Percentiles rank a stretch among this genome's conserved stretches.
Conservation (phyloP, 2,888 invertebrate genomes). For the Heliconius cydno region DNA sequence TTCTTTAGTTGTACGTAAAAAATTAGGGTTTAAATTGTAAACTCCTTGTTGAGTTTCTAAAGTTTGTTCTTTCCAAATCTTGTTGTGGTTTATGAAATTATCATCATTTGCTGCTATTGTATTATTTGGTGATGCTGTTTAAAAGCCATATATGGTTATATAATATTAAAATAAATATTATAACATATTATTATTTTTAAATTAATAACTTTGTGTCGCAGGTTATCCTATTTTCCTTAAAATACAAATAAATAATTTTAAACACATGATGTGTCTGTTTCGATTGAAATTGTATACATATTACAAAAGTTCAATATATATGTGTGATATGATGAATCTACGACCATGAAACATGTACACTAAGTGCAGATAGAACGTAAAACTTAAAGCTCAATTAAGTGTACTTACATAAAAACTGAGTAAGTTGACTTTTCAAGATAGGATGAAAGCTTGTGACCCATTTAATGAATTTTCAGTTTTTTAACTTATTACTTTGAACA, state of each 20-base stretch:
- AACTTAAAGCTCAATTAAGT: not conserved
- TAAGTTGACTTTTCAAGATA: conserved; percentile 2
- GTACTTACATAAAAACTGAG: conserved; percentile 3
- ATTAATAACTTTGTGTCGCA: not conserved
- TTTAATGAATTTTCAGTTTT: conserved; percentile 11
- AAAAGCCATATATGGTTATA: not conserved
- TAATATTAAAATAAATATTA: not conserved
- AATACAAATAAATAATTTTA: not conserved
- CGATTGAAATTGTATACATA: not conserved
- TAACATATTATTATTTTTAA: not conserved
- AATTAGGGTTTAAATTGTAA: conserved; percentile 12
- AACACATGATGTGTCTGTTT: not conserved
- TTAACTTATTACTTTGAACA: conserved; percentile 1
- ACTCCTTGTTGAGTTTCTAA: conserved; percentile 19
- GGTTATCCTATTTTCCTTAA: not conserved
- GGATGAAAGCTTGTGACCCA: conserved; percentile 5
- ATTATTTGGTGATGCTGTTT: not conserved
- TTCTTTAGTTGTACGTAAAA: conserved; percentile 1
- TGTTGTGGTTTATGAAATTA: not conserved
- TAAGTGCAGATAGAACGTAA: not conserved
- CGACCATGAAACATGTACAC: too few relatives aligned
- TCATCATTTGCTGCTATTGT: conserved; percentile 6
- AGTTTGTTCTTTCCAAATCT: conserved; percentile 15
- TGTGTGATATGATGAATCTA: not conserved
- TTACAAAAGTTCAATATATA: not conserved